Conservation (phyloP, 2,113 vertebrate species). For the Marcusenius ussheri region DNA sequence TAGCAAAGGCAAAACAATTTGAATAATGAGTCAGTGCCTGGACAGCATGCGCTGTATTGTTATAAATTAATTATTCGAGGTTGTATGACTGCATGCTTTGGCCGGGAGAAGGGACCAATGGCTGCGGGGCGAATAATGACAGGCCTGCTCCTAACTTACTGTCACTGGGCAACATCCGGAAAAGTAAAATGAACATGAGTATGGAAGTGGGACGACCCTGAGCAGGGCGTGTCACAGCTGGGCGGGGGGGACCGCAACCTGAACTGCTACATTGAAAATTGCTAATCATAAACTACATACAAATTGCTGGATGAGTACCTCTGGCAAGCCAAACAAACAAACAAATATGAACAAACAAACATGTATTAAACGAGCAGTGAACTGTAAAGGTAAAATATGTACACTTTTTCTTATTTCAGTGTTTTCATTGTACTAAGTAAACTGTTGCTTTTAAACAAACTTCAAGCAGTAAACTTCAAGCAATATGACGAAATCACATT, state of each 20-base stretch:
- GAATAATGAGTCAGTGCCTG: constrained; percentile 77
- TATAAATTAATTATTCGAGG: constrained; percentile 44
- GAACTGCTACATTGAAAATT: neutral
- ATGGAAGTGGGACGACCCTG: neutral
- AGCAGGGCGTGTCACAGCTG: neutral
- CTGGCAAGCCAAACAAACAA: neutral
- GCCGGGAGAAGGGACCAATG: neutral
- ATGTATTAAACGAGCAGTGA: neutral
- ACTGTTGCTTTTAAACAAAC: neutral
- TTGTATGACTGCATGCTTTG: constrained; percentile 58
- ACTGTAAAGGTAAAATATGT: neutral
- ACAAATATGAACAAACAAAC: neutral
- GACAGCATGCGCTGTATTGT: neutral
- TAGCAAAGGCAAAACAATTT: constrained; percentile 72
- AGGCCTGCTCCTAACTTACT: too few relatives aligned
- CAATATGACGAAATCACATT: neutral
- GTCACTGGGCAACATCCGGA: neutral
- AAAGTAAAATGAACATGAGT: neutral
- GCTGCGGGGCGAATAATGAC: neutral
- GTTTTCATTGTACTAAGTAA: neutral
- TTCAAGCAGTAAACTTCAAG: neutral
- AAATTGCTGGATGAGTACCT: neutral
- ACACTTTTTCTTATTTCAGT: neutral
- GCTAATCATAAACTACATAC: neutral
- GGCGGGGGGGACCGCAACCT: neutral